Percentiles rank a stretch among this genome's conserved stretches.
These are phyloP conservation scores for Lacerta viridis DNA, from an alignment of 2,797 vertebrate genomes.

Conservation along the genomic window DNA sequence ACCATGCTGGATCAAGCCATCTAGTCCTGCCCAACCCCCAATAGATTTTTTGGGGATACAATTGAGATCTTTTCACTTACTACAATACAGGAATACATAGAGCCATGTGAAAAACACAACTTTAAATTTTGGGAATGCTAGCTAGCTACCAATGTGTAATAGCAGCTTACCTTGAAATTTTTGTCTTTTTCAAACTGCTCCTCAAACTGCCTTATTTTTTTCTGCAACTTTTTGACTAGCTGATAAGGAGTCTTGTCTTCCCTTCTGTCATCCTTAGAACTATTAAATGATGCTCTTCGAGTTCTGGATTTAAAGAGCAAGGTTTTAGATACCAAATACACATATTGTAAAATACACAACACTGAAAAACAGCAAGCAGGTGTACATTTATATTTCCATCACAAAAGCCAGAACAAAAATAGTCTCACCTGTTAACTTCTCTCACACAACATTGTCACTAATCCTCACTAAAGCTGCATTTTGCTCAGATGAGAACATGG, in stretches of 20 bases:
- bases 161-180: slow-evolving; percentile 90
- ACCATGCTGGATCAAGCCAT: too few relatives aligned
- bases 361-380: slow-evolving; percentile 28
- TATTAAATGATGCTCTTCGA: slow-evolving; percentile 91
- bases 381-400: slow-evolving; percentile 13
- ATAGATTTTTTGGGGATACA: background rate
- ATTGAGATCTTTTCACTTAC: too few relatives aligned
- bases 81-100: too few relatives aligned
- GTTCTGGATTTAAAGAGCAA: slow-evolving; percentile 81
- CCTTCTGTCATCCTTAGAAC: slow-evolving; percentile 91
- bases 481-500: slow-evolving; percentile 7
- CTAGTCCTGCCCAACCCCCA: background rate
- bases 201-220: slow-evolving; percentile 98
- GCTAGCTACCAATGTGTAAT: background rate
- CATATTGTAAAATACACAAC: background rate
- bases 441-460: slow-evolving; percentile 10
- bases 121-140: background rate
- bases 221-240: slow-evolving; percentile 96
- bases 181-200: slow-evolving; percentile 98
- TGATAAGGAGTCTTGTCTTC: slow-evolving; percentile 92
- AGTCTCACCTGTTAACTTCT: slow-evolving; percentile 10
- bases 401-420: background rate
- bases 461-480: slow-evolving; percentile 31
- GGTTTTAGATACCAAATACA: background rate
- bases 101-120: background rate